phyloP scores from a whole-genome alignment of 2,797 vertebrate species.

The Gobionotothen gibberifrons region DNA sequence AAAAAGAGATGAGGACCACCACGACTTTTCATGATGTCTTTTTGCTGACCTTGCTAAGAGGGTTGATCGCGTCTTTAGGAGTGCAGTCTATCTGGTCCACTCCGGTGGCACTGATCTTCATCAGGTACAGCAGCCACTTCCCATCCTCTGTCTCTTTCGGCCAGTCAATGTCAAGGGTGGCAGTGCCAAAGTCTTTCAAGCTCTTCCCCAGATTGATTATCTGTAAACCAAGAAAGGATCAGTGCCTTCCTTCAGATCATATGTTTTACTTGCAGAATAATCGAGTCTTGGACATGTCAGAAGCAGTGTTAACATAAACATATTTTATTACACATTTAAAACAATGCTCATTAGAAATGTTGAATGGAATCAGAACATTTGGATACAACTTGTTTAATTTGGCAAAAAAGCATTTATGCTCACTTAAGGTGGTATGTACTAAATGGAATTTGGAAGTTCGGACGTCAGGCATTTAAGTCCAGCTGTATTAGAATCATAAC shows the following conservation, averaged over 20 bases:
- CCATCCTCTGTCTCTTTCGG: conserved; percentile 85
- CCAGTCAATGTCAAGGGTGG: conserved; percentile 91
- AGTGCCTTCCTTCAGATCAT: background rate
- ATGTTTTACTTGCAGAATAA: background rate
- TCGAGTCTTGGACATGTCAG: background rate
- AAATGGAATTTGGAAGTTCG: no score
- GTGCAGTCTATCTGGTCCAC: conserved; percentile 84
- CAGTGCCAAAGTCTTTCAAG: conserved; percentile 87
- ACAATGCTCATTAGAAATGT: no score
- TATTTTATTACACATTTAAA: no score
- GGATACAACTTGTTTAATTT: no score
- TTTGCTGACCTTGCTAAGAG: conserved; percentile 52
- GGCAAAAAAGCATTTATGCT: no score
- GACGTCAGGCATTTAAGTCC: no score
- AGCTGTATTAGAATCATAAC: no score
- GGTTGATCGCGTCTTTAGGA: conserved; percentile 83
- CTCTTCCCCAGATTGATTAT: conserved; percentile 92
- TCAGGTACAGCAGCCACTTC: conserved; percentile 93
- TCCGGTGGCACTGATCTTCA: conserved; percentile 87
- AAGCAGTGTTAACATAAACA: no score
- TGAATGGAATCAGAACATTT: no score
- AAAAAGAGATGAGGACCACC: background rate
- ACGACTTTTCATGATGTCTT: background rate
- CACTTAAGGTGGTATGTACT: no score
- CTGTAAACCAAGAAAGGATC: conserved; percentile 72